These are phyloP conservation scores for Pasiphila rectangulata DNA, from an alignment of 2,888 invertebrate species.

Conservation along the genomic window DNA sequence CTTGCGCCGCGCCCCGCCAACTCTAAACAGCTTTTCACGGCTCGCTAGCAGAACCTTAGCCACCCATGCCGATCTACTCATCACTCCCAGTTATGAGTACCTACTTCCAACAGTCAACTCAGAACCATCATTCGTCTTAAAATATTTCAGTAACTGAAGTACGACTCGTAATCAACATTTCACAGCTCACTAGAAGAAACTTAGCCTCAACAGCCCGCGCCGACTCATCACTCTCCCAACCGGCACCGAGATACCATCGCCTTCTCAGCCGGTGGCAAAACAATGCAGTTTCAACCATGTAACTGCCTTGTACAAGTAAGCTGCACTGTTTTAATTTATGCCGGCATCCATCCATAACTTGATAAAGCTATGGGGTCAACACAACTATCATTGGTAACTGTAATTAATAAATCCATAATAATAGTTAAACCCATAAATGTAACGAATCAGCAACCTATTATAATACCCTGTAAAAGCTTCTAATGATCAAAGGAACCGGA, in stretches of 20 bases:
- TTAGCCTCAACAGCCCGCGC: too few relatives aligned
- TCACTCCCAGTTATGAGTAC: constrained; percentile 36
- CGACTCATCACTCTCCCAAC: too few relatives aligned
- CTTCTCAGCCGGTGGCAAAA: constrained; percentile 12
- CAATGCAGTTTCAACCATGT: constrained; percentile 3
- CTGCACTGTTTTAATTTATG: constrained; percentile 4
- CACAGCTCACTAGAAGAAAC: too few relatives aligned
- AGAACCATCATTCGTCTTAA: too few relatives aligned
- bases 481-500: constrained; percentile 21
- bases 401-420: too few relatives aligned
- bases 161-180: too few relatives aligned
- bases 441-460: too few relatives aligned
- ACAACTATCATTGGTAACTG: too few relatives aligned
- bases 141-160: too few relatives aligned
- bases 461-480: constrained; percentile 18
- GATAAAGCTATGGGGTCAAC: too few relatives aligned
- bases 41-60: constrained; percentile 26
- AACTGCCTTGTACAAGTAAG: background rate
- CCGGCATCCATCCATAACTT: constrained; percentile 2
- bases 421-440: too few relatives aligned
- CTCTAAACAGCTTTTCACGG: constrained; percentile 72
- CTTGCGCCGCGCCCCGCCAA: constrained; percentile 34
- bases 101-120: constrained; percentile 23
- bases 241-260: constrained; percentile 1
- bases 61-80: constrained; percentile 26